Evolutionary conservation across 2,113 vertebrate species (phyloP), one percentile per base, ranked within the genome.

Genomic region (Pavo muticus): DNA sequence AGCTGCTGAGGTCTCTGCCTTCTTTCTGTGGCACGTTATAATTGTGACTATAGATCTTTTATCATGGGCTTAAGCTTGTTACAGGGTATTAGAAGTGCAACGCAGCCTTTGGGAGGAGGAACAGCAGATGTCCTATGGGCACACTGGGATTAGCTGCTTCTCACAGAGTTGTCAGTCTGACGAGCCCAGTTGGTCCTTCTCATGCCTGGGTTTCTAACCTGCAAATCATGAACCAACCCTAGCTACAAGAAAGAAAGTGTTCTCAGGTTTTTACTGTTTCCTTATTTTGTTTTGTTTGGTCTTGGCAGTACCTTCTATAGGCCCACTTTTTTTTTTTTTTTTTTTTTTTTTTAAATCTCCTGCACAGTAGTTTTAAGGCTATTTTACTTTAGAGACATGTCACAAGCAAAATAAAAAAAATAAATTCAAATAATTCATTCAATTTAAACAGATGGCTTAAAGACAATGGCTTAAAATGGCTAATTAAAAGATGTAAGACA

Each of bases 61-160:
- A 67, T 84, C 85, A 30, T 1, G 42, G 81, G 3, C 69, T 94
- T 95, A 91, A 91, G 87, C 87, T 95, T 84, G 93, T 94, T 91
- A 78, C 48, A 57, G 74, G 30, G 48, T 65, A 70, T 87, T 75
- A 92, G 74, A 93, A 87, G 74, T n/a, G 54, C 81, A 27, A 23
- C n/a, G 67, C 81, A 44, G 87, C 10, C 74, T 65, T 74, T 40
- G 44, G 67, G 59, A 93, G 84, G 71, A 91, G 70, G 67, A 95
- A 85, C 63, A 87, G 78, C 78, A 69, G 67, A 93, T 61, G 59
- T 61, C 54, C 82, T 67, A 19, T 0, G 0, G 48, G 54, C 68
- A 67, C 0, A 1, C 68, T 45, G 18, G 54, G 48, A 84, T 91
- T 89, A 87, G 74, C 70, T 75, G 60, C 78, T 84, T 72, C 39